Evolutionary conservation across 35 echinoderm and acorn worm genomes (phyloP).

Genomic region (Apostichopus californicus): DNA sequence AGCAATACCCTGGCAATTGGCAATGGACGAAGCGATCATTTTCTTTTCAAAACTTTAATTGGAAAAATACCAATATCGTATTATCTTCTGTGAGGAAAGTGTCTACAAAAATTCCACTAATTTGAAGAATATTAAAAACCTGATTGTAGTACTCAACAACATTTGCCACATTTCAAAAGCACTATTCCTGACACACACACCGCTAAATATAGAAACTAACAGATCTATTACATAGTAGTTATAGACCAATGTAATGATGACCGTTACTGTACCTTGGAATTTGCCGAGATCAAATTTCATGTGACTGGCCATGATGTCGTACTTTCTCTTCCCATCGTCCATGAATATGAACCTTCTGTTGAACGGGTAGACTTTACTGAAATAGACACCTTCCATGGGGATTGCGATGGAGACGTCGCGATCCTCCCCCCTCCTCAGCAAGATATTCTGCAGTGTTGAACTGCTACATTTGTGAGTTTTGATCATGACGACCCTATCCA

Average conservation of each 20-base stretch:
- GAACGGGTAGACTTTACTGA: conserved; percentile 69
- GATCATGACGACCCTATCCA: conserved; percentile 76
- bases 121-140: too few relatives aligned
- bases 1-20: too few relatives aligned
- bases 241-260: too few relatives aligned
- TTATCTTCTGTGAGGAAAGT: too few relatives aligned
- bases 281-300: conserved; percentile 24
- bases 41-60: too few relatives aligned
- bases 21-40: too few relatives aligned
- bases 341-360: conserved; percentile 33
- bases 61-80: too few relatives aligned
- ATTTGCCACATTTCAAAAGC: too few relatives aligned
- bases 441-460: conserved; percentile 92
- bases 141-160: too few relatives aligned
- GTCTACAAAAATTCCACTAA: too few relatives aligned
- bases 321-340: conserved; percentile 47
- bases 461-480: conserved; percentile 98
- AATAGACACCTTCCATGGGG: conserved; percentile 69
- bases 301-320: conserved; percentile 75
- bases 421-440: conserved; percentile 82
- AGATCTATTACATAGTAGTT: neutral
- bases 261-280: neutral
- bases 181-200: too few relatives aligned
- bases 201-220: too few relatives aligned
- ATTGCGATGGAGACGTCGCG: conserved; percentile 75